These are phyloP conservation scores for Lamellibrachia satsuma DNA, from an alignment of 2,888 invertebrate genomes.

Conservation along the genomic window DNA sequence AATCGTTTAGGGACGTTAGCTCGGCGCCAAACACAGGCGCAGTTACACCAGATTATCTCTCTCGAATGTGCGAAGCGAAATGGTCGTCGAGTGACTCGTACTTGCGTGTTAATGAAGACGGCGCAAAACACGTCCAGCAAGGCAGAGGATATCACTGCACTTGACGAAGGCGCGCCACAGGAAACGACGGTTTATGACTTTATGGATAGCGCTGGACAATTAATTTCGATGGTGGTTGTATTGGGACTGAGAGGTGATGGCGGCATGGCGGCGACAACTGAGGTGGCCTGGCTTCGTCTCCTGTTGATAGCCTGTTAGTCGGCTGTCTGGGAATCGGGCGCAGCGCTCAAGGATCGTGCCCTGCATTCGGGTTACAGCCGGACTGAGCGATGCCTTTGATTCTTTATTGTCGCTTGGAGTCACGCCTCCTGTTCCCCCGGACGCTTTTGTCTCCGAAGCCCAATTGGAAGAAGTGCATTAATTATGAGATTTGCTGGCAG, in stretches of 20 bases:
- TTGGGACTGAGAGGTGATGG: not conserved
- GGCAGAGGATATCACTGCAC: not conserved
- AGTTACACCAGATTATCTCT: conserved; percentile 5
- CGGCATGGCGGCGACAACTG: not conserved
- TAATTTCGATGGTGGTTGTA: not conserved
- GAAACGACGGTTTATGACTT: not conserved
- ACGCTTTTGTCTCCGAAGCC: not conserved
- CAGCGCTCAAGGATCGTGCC: not conserved
- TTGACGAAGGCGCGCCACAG: not conserved
- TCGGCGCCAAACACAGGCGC: not conserved
- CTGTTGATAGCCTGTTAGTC: not conserved
- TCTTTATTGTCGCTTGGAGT: not conserved
- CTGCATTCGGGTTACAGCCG: not conserved
- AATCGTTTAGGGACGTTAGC: not conserved
- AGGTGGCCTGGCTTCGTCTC: not conserved
- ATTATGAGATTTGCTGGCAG: not conserved
- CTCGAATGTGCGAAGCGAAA: not conserved
- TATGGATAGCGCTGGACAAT: not conserved
- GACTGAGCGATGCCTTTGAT: not conserved
- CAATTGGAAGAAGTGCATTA: not conserved
- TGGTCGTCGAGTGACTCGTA: not conserved
- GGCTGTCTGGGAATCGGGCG: not conserved
- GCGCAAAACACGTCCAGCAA: not conserved
- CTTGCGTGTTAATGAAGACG: not conserved
- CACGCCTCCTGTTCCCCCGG: not conserved